phyloP scores from a whole-genome alignment of 2,113 vertebrate genomes.

The Callorhinus ursinus region DNA sequence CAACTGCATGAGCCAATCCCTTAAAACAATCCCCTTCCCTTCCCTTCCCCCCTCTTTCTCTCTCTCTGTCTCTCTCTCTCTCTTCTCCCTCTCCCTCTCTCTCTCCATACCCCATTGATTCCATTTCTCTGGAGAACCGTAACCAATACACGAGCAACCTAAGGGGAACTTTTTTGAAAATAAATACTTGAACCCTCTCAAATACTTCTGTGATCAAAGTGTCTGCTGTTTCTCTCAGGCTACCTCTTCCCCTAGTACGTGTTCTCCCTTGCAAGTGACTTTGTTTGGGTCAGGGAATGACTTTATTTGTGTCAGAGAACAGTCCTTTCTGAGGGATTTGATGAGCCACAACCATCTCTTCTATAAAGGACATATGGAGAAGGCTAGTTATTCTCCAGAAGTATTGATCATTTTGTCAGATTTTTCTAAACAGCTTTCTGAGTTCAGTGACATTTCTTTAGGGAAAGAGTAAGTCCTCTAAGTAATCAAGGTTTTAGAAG shows the following conservation, averaged over 20 bases:
- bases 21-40: neutral
- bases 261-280: neutral
- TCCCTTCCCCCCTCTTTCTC: neutral
- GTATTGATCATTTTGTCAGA: neutral
- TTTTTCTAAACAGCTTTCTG: constrained; percentile 21
- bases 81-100: neutral
- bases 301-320: neutral
- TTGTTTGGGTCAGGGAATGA: neutral
- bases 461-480: neutral
- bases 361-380: neutral
- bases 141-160: neutral
- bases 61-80: neutral
- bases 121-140: neutral
- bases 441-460: neutral
- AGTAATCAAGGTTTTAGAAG: neutral
- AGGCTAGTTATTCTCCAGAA: neutral
- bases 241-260: neutral
- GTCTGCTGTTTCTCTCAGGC: neutral
- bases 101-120: neutral
- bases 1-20: neutral
- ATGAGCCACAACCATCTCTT: neutral
- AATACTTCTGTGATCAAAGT: neutral
- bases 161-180: neutral
- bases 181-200: neutral
- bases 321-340: neutral